Conservation (phyloP, 1,140 invertebrate genomes). For the Steinernema feltiae region DNA sequence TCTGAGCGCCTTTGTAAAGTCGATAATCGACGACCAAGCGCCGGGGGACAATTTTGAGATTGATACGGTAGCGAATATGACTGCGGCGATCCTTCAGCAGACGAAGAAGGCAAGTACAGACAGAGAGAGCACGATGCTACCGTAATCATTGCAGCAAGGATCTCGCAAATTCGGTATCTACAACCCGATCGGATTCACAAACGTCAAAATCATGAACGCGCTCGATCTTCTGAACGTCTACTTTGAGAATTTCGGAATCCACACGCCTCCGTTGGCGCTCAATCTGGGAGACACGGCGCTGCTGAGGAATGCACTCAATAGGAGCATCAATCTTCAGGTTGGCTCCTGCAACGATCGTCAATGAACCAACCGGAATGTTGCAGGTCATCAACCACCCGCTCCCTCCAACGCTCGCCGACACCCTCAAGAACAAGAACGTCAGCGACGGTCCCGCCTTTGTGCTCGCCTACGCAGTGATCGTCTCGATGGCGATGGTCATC, state of each 20-base stretch:
- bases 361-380: not conserved
- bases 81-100: not conserved
- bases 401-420: constrained; percentile 10
- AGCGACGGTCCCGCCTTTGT: constrained; percentile 2
- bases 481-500: constrained; percentile 16
- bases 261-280: constrained; percentile 2
- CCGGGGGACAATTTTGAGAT: not conserved
- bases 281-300: not conserved
- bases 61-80: not conserved
- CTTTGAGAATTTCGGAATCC: constrained; percentile 4
- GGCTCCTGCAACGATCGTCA: not conserved
- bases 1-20: not conserved
- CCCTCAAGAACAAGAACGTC: constrained; percentile 14
- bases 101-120: not conserved
- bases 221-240: not conserved
- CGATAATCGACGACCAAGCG: constrained; percentile 16
- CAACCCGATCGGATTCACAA: not conserved
- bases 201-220: too few species aligned
- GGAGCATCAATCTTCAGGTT: not conserved
- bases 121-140: not conserved
- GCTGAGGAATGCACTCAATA: not conserved
- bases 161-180: not conserved
- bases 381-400: constrained; percentile 7
- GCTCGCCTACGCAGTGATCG: constrained; percentile 7
- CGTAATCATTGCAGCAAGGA: not conserved